phyloP scores from a whole-genome alignment of 1,140 invertebrate genomes.

The Lordiphosa collinella region DNA sequence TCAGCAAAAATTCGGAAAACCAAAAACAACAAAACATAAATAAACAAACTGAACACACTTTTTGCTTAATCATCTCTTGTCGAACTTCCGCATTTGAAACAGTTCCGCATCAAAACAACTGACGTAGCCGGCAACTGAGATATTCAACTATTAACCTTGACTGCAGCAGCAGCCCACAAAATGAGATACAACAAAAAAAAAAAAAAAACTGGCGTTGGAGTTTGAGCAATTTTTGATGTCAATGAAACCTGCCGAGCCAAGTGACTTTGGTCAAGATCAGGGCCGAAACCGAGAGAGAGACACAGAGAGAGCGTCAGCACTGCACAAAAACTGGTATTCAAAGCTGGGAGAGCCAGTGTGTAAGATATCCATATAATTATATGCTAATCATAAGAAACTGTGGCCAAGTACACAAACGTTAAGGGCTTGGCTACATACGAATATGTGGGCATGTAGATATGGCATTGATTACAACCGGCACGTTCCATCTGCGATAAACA shows the following conservation, averaged over 20 bases:
- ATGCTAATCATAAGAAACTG: no score
- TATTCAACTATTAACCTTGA: slow-evolving; percentile 73
- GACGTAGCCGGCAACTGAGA: slow-evolving; percentile 45
- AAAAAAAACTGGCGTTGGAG: slow-evolving; percentile 14
- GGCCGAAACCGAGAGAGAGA: slow-evolving; percentile 6
- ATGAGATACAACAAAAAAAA: slow-evolving; percentile 1
- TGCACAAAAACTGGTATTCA: no score
- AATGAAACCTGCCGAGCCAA: slow-evolving; percentile 50
- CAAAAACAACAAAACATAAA: slow-evolving; percentile 19
- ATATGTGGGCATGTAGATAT: slow-evolving; percentile 15
- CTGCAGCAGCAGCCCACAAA: slow-evolving; percentile 12
- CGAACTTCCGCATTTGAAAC: slow-evolving; percentile 59
- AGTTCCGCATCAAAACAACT: slow-evolving; percentile 56
- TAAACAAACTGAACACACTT: slow-evolving; percentile 22
- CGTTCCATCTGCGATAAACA: slow-evolving; percentile 21
- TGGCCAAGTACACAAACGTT: no score
- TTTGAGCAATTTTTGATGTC: slow-evolving; percentile 52
- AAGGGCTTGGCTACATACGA: no score
- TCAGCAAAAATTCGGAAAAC: slow-evolving; percentile 7
- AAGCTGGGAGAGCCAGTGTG: no score
- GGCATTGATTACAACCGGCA: slow-evolving; percentile 26
- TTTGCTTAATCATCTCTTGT: slow-evolving; percentile 43
- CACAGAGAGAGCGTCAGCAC: no score
- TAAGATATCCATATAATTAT: no score
- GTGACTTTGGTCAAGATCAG: slow-evolving; percentile 7